A percentile compares a stretch with the other conserved stretches of the same genome.
These are phyloP conservation scores for Cyrtonyx montezumae DNA, from an alignment of 2,113 vertebrate genomes.

Conservation along the genomic window DNA sequence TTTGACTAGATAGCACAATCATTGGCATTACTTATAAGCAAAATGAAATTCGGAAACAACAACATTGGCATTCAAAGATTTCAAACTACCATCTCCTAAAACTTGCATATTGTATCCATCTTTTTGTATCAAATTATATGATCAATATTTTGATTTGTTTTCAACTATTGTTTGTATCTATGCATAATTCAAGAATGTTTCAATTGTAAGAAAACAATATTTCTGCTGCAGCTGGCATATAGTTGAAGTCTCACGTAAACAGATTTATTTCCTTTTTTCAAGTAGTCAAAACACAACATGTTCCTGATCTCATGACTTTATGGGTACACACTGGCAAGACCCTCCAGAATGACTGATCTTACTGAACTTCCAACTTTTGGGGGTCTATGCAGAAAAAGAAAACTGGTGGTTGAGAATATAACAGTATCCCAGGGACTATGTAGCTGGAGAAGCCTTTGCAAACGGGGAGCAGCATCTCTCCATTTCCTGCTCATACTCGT, in stretches of 20 bases:
- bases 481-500: rapidly evolving
- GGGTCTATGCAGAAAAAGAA: not conserved
- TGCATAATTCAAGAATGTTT: not conserved
- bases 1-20: not conserved
- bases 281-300: not conserved
- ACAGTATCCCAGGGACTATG: not conserved
- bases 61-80: not conserved
- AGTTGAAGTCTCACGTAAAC: not conserved
- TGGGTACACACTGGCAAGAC: not conserved
- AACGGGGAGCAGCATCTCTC: not conserved
- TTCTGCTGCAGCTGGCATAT: not conserved
- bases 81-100: not conserved
- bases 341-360: not conserved
- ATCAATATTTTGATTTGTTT: not conserved
- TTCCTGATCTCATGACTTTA: rapidly evolving
- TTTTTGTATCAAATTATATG: not conserved
- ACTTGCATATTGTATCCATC: not conserved
- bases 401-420: rapidly evolving
- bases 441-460: not conserved
- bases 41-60: not conserved
- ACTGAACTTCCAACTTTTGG: not conserved
- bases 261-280: not conserved
- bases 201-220: not conserved
- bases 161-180: not conserved
- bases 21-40: not conserved